A percentile compares a stretch with the other conserved stretches of the same genome.
phyloP scores from a whole-genome alignment of 2,797 vertebrate species.

The Chaenodraco wilsoni region DNA sequence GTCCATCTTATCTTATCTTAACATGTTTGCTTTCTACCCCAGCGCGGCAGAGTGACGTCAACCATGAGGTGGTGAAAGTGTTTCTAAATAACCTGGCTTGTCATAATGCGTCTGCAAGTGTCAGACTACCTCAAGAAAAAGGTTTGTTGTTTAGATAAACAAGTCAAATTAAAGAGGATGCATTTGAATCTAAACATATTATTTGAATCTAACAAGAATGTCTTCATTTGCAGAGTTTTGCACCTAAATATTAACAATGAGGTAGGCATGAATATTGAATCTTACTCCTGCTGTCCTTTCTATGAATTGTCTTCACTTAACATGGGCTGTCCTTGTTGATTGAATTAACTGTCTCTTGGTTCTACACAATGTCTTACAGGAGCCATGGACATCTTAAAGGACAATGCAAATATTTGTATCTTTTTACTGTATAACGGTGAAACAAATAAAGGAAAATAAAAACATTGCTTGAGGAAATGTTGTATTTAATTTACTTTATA shows the following conservation, averaged over 20 bases:
- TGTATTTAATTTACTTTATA: not conserved
- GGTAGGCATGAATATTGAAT: slow-evolving; percentile 13
- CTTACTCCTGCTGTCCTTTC: not conserved
- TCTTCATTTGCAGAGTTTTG: slow-evolving; percentile 54
- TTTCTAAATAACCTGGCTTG: slow-evolving; percentile 51
- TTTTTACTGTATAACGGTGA: slow-evolving; percentile 4
- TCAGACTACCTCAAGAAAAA: slow-evolving; percentile 48
- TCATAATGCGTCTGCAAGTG: not conserved
- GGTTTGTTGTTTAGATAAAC: slow-evolving; percentile 38
- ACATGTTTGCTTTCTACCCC: not conserved
- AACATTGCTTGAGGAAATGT: not conserved
- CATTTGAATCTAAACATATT: not conserved
- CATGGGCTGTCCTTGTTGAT: not conserved
- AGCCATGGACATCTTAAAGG: not conserved
- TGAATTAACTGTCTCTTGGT: not conserved
- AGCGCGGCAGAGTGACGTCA: slow-evolving; percentile 45
- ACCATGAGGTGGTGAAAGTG: slow-evolving; percentile 29
- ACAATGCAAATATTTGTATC: not conserved
- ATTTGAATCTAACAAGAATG: not conserved
- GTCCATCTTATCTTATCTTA: too few species aligned
- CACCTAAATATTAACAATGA: slow-evolving; percentile 23
- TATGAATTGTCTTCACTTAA: not conserved
- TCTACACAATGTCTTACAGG: slow-evolving; percentile 17
- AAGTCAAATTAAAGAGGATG: not conserved
- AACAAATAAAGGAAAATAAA: slow-evolving; percentile 31